Conservation (phyloP, 2,113 vertebrate genomes). For the Syrrhaptes paradoxus region DNA sequence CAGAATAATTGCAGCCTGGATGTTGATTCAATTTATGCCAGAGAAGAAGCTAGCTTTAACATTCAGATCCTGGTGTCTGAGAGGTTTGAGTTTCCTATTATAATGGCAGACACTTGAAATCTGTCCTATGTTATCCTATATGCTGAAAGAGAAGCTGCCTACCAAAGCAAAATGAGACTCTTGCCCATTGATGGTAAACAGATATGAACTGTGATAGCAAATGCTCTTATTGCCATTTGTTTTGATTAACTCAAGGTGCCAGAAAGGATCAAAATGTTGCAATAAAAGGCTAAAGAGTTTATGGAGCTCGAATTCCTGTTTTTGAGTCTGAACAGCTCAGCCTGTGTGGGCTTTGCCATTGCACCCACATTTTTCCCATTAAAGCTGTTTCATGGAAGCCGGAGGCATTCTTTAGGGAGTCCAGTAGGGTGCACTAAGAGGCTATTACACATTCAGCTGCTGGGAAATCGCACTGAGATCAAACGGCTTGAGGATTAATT, state of each 20-base stretch:
- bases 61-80: neutral
- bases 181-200: neutral
- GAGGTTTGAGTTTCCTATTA: neutral
- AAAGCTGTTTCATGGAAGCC: neutral
- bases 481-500: neutral
- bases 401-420: neutral
- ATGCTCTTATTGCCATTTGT: neutral
- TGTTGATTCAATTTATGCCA: neutral
- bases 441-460: neutral
- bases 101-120: neutral
- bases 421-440: conserved; percentile 63
- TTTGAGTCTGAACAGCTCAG: neutral
- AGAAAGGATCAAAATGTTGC: neutral
- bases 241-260: neutral
- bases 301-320: neutral
- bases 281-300: neutral
- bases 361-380: neutral
- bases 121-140: neutral
- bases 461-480: neutral
- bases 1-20: neutral
- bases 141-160: neutral
- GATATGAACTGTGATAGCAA: neutral
- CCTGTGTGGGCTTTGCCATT: neutral
- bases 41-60: neutral
- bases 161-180: neutral